Conservation (phyloP, 1,140 invertebrate genomes). For the Platyura marginata region DNA sequence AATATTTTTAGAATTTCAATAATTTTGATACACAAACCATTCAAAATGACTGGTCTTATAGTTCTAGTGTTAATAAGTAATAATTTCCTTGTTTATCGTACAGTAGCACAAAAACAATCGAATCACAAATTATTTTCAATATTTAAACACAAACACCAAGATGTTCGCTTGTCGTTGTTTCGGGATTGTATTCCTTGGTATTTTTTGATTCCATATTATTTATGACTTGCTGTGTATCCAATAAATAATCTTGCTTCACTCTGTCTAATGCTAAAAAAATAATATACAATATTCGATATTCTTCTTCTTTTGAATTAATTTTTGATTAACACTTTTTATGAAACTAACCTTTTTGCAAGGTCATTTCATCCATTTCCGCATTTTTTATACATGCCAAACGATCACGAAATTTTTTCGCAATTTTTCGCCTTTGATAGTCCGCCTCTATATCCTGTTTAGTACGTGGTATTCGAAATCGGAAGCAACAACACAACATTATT, state of each 20-base stretch:
- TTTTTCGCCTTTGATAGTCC: constrained; percentile 65
- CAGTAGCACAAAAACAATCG: no score
- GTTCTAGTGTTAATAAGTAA: no score
- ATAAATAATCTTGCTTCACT: not conserved
- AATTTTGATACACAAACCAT: no score
- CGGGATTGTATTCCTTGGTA: not conserved
- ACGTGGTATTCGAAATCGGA: constrained; percentile 68
- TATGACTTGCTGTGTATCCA: not conserved
- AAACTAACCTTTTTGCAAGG: constrained; percentile 50
- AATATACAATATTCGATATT: not conserved
- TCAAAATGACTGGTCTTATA: no score
- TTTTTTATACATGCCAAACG: constrained; percentile 65
- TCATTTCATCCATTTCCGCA: constrained; percentile 68
- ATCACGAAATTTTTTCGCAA: constrained; percentile 62
- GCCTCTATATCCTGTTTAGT: constrained; percentile 89
- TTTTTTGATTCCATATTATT: not conserved
- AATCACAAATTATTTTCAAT: no score
- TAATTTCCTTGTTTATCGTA: no score
- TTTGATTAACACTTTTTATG: not conserved
- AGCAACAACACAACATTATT: constrained; percentile 68
- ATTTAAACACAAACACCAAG: no score
- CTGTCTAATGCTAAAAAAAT: not conserved
- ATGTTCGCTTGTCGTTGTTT: no score
- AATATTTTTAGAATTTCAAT: no score
- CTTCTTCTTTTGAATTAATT: not conserved